Conservation (phyloP, 30 jellyfish, hydroid and myxozoan species). For the Rhopilema esculentum region DNA sequence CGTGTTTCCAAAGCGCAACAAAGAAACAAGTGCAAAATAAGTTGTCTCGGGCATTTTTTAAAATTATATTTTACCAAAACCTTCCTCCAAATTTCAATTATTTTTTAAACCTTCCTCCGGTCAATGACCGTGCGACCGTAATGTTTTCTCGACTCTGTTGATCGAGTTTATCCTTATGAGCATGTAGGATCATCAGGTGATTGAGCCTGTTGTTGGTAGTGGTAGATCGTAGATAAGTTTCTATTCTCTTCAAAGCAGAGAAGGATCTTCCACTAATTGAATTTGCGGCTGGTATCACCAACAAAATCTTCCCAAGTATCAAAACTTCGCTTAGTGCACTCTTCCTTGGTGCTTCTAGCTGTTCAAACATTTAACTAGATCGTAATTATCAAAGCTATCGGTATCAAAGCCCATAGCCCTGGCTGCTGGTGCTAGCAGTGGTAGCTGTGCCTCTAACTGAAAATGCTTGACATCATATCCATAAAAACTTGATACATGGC, state of each 20-base stretch:
- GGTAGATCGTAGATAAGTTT: slow-evolving; percentile 44
- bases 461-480: neutral
- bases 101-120: too few species aligned
- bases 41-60: too few species aligned
- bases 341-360: slow-evolving; percentile 14
- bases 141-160: too few species aligned
- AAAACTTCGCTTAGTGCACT: slow-evolving; percentile 55
- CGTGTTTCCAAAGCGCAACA: too few species aligned
- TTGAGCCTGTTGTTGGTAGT: slow-evolving; percentile 32
- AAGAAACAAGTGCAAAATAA: too few species aligned
- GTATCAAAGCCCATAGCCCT: neutral
- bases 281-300: slow-evolving; percentile 68
- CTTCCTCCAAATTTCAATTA: too few species aligned
- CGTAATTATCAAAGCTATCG: slow-evolving; percentile 9
- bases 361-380: slow-evolving; percentile 28
- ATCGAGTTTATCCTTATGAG: slow-evolving; percentile 12
- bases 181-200: slow-evolving; percentile 24
- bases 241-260: slow-evolving; percentile 35
- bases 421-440: slow-evolving; percentile 11
- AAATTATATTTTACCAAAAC: too few species aligned
- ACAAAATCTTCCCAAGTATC: slow-evolving; percentile 6
- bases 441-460: slow-evolving; percentile 26
- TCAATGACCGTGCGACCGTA: too few species aligned
- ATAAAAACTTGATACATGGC: neutral
- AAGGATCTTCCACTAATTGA: slow-evolving; percentile 57